Base-by-base conservation (phyloP, 2,888 invertebrate genomes). In the Helleia helle region DNA sequence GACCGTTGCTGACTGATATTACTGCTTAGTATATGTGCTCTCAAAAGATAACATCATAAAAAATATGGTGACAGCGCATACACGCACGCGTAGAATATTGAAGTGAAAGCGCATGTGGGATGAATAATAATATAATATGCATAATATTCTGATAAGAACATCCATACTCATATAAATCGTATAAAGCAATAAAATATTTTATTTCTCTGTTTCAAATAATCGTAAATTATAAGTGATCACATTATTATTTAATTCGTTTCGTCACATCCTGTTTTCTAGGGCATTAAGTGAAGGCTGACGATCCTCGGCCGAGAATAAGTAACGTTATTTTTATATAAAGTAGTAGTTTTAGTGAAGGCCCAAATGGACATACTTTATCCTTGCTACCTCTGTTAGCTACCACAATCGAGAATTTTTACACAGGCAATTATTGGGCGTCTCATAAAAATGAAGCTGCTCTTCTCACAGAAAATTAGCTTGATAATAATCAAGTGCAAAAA, bases 11-110 rank as follows among this genome's bases (percentile, higher is more conserved):
- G 34, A 34, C 22, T 34, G 6, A 22, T 22, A 34, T 34, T 18
- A 34, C 34, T 18, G 18, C 18, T 34, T 34, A 34, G 34, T 34
- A 34, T 34, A 34, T 34, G 34, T 34, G 34, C 34, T 31, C 31
- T 31, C 34, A 22, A 34, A 34, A 34, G 34, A 34, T 34, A 34
- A 34, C 34, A 34, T 34, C 34, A 34, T 34, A 34, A 34, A 34
- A 34, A 34, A 34, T 34, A 34, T 34, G 34, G 34, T 9, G 18
- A 34, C 34, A 18, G 31, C 18, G 18, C 22, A 22, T 34, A 11
- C 22, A 34, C 17, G 18, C 34, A 34, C 34, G 18, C 18, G 22
- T 12, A 18, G 34, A 34, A 34, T 34, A 34, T 34, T 11, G 11
- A 22, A 34, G 34, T 34, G 34, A 22, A 34, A 34, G 34, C 34